Evolutionary conservation across 2,888 invertebrate genomes (phyloP).

Genomic region (Lochmaea capreae): DNA sequence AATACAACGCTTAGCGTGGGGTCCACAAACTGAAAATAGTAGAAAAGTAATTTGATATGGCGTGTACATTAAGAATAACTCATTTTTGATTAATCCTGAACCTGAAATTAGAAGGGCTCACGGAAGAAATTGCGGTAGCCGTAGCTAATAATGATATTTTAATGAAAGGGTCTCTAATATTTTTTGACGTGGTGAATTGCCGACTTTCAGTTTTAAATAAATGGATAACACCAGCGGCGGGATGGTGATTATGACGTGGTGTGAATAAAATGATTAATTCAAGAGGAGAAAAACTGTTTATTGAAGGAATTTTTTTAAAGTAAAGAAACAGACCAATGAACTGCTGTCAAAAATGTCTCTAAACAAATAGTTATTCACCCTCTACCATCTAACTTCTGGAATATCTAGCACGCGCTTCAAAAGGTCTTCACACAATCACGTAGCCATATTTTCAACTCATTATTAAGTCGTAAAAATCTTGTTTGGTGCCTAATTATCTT

Average conservation of each 20-base stretch:
- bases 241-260: background rate
- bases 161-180: conserved; percentile 20
- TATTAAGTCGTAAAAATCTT: too few species aligned
- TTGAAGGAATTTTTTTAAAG: too few species aligned
- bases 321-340: too few species aligned
- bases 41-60: conserved; percentile 32
- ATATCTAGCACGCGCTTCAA: too few species aligned
- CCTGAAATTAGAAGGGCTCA: conserved; percentile 23
- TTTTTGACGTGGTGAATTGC: conserved; percentile 20
- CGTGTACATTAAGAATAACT: conserved; percentile 35
- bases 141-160: conserved; percentile 28
- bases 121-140: conserved; percentile 18
- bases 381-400: too few species aligned
- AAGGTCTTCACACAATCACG: too few species aligned
- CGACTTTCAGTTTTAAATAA: background rate
- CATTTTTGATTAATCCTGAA: conserved; percentile 31
- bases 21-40: conserved; percentile 11
- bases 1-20: conserved; percentile 3
- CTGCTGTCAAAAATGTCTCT: too few species aligned
- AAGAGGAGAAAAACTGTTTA: too few species aligned
- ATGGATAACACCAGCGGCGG: conserved; percentile 4
- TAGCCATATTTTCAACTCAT: too few species aligned
- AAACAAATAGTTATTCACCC: too few species aligned
- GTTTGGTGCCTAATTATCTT: too few species aligned
- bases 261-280: background rate